These are phyloP conservation scores for Pangasianodon gigas DNA, from an alignment of 2,113 vertebrate genomes.

Conservation along the genomic window DNA sequence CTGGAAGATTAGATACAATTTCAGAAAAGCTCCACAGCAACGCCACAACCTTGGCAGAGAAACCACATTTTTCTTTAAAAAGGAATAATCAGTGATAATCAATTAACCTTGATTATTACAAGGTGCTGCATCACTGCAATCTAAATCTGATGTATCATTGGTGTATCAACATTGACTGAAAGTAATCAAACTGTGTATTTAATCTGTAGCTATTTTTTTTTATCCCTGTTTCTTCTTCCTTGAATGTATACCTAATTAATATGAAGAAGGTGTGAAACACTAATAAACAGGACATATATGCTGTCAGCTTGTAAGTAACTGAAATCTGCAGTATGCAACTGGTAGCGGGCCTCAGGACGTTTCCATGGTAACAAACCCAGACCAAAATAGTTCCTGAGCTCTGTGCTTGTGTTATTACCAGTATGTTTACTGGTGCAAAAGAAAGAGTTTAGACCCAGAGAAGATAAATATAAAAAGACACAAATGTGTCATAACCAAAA, in stretches of 20 bases:
- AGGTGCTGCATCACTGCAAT: neutral
- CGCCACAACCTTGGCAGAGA: neutral
- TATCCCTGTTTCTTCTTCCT: neutral
- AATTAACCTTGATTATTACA: no score
- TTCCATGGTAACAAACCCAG: slow-evolving; percentile 61
- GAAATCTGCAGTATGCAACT: slow-evolving; percentile 27
- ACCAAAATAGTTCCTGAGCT: slow-evolving; percentile 60
- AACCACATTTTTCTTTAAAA: neutral
- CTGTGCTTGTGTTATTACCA: slow-evolving; percentile 55
- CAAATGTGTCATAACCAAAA: slow-evolving; percentile 23
- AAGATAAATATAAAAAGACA: slow-evolving; percentile 21
- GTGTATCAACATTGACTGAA: neutral
- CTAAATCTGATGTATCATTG: neutral
- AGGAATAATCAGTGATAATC: neutral
- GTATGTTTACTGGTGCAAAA: slow-evolving; percentile 44
- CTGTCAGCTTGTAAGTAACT: slow-evolving; percentile 1
- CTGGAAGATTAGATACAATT: neutral
- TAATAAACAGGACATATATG: neutral
- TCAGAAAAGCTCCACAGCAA: neutral
- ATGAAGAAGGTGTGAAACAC: neutral
- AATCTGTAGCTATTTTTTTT: neutral
- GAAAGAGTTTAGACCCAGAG: slow-evolving; percentile 22
- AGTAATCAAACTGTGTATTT: neutral
- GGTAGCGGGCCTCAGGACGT: slow-evolving; percentile 34
- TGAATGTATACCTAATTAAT: neutral